These are phyloP conservation scores for Paedocypris sp. DNA, from an alignment of 2,113 vertebrate species.

Conservation along the genomic window DNA sequence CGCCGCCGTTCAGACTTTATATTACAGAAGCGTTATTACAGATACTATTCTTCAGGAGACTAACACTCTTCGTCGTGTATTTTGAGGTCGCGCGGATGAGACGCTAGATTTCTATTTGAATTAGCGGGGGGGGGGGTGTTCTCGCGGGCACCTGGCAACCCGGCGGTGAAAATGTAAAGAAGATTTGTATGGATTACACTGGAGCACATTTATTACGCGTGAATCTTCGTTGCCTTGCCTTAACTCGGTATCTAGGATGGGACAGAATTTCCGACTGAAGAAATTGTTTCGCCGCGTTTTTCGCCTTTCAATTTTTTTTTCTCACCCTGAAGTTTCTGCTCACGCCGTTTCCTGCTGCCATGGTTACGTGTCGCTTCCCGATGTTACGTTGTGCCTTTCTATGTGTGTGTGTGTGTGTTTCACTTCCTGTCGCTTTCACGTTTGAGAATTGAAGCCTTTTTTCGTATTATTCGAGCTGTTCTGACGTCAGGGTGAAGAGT, in stretches of 20 bases:
- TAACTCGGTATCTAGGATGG: slow-evolving; percentile 6
- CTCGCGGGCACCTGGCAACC: slow-evolving; percentile 16
- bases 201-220: slow-evolving; percentile 30
- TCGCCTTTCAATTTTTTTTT: not conserved
- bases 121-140: slow-evolving; percentile 11
- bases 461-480: not conserved
- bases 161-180: slow-evolving; percentile 1
- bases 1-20: not conserved
- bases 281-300: not conserved
- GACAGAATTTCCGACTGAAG: not conserved
- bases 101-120: slow-evolving; percentile 12
- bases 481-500: slow-evolving; percentile 1
- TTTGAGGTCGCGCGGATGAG: not conserved
- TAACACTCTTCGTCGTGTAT: not conserved
- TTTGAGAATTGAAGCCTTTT: slow-evolving; percentile 4
- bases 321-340: not conserved
- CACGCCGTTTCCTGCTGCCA: slow-evolving; percentile 19
- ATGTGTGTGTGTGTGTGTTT: slow-evolving; percentile 14
- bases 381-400: slow-evolving; percentile 57
- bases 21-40: not conserved
- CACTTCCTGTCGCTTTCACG: not conserved
- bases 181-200: slow-evolving; percentile 34
- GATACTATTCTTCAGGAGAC: not conserved
- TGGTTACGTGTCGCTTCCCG: slow-evolving; percentile 17
- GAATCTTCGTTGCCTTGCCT: slow-evolving; percentile 19